Evolutionary conservation across 1,140 invertebrate species (phyloP).

Genomic region (Drosophila persimilis): DNA sequence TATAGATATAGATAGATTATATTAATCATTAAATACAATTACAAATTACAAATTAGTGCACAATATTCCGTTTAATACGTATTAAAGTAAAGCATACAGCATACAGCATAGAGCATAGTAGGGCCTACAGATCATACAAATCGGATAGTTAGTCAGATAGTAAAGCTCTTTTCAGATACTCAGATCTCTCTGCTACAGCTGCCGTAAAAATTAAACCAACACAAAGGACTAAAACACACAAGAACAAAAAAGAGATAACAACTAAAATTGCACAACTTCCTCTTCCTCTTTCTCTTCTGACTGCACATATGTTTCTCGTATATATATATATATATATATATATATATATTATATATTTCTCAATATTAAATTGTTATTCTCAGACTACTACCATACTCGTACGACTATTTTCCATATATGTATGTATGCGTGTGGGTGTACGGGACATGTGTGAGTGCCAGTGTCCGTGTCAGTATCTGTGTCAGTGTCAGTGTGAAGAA

Average conservation of each 20-base stretch:
- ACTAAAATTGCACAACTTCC: slow-evolving; percentile 31
- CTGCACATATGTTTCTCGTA: slow-evolving; percentile 45
- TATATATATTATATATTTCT: slow-evolving; percentile 26
- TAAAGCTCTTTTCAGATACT: slow-evolving; percentile 39
- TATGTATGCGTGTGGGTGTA: slow-evolving; percentile 37
- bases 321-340: slow-evolving; percentile 36
- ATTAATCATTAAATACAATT: slow-evolving; percentile 10
- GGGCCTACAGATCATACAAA: slow-evolving; percentile 9
- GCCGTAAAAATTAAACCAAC: slow-evolving; percentile 21
- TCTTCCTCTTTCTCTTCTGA: slow-evolving; percentile 1
- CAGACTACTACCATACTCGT: slow-evolving; percentile 58
- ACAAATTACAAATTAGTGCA: slow-evolving; percentile 49
- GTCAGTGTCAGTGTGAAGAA: slow-evolving; percentile 18
- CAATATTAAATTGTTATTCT: slow-evolving; percentile 67
- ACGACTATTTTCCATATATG: slow-evolving; percentile 70
- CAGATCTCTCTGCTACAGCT: slow-evolving; percentile 35
- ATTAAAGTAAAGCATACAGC: slow-evolving; percentile 37
- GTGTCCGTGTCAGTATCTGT: slow-evolving; percentile 7
- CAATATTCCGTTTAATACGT: slow-evolving; percentile 31
- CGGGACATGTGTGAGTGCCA: slow-evolving; percentile 27
- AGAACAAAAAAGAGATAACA: slow-evolving; percentile 22
- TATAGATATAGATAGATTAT: slow-evolving; percentile 9
- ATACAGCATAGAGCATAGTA: not conserved
- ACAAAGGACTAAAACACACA: slow-evolving; percentile 9
- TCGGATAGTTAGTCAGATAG: slow-evolving; percentile 47